Base-by-base conservation (phyloP, 2,113 vertebrate species). In the Brevimyrus niger region DNA sequence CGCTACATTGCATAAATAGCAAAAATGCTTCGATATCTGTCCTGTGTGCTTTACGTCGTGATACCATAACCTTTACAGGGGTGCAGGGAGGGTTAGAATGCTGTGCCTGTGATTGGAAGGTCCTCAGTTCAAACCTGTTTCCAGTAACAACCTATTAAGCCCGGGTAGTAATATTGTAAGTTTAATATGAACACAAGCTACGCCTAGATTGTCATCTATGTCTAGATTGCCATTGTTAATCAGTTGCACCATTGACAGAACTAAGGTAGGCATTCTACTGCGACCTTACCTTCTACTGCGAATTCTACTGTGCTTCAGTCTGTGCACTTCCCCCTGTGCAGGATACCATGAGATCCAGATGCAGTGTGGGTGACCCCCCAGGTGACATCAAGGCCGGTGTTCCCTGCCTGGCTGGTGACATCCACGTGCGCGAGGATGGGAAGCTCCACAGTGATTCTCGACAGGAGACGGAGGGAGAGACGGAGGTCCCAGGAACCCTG, bases 311-410 rank as follows among this genome's bases (percentile, higher is more conserved):
- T 84, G 73, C 90, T 92, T 11, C 88, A 5, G 90, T 91, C 44
- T 11, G 3, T 8, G 21, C 48, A 35, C 27, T 58, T 65, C 92
- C 87, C 89, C 92, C 92, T 90, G 11, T 94, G 50, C 94, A 98
- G 97, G 95, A 93, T 91, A 94, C 94, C 91, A 99, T 99, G 98
- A 97, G 98, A 94, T 98, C 98, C 91, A 97, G 97, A 96, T 97
- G 96, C 94, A 97, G 96, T 91, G 95, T 95, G 42, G 95, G 95
- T 89, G 97, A 98, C 91, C 96, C 91, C 92, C 95, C 97, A 13
- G 94, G 95, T 90, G 96, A 96, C 0, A 96, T 95, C 90, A 96
- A 94, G 73, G 94, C 97, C 23, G 96, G 96, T 88, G 96, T 95
- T 91, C 95, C 96, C 83, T 97, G 95, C 91, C 92, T 95, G 88